Conservation (phyloP, 2,113 vertebrate species). For the Canis aureus region DNA sequence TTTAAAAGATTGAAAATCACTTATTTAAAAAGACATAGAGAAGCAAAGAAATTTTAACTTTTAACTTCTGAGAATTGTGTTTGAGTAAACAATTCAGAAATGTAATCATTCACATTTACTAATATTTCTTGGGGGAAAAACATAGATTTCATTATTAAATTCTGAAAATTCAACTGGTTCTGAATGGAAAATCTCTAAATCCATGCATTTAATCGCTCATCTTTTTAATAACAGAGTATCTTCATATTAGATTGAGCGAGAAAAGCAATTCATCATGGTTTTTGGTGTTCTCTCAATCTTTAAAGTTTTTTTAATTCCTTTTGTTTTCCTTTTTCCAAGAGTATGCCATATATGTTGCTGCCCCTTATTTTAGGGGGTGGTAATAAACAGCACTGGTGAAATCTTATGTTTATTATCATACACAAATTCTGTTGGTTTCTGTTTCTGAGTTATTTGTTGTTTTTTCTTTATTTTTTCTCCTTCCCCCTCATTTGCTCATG, state of each 20-base stretch:
- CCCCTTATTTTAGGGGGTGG: slow-evolving; percentile 92
- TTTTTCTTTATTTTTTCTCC: slow-evolving; percentile 99
- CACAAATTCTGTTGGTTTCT: slow-evolving; percentile 99
- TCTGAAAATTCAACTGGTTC: slow-evolving; percentile 56
- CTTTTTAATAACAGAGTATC: slow-evolving; percentile 44
- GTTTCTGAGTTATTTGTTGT: slow-evolving; percentile 99
- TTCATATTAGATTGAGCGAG: slow-evolving; percentile 59
- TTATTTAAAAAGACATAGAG: slow-evolving; percentile 11
- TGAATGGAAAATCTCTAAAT: slow-evolving; percentile 47
- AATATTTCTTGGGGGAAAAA: slow-evolving; percentile 3
- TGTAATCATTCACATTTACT: slow-evolving; percentile 42
- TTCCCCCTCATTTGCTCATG: slow-evolving; percentile 99
- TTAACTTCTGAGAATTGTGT: slow-evolving; percentile 10
- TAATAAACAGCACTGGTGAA: slow-evolving; percentile 97
- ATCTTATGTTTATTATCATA: slow-evolving; percentile 99
- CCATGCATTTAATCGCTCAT: slow-evolving; percentile 47
- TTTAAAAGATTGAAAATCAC: slow-evolving; percentile 53
- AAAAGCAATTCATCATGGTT: slow-evolving; percentile 84
- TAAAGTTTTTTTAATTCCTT: slow-evolving; percentile 89
- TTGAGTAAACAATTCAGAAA: slow-evolving; percentile 44
- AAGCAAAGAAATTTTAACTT: slow-evolving; percentile 56
- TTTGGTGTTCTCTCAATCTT: slow-evolving; percentile 98
- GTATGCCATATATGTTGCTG: slow-evolving; percentile 96
- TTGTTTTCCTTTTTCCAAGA: slow-evolving; percentile 90
- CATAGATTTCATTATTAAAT: slow-evolving; percentile 59